phyloP scores from a whole-genome alignment of 2,797 vertebrate genomes.

The Hipposideros larvatus region DNA sequence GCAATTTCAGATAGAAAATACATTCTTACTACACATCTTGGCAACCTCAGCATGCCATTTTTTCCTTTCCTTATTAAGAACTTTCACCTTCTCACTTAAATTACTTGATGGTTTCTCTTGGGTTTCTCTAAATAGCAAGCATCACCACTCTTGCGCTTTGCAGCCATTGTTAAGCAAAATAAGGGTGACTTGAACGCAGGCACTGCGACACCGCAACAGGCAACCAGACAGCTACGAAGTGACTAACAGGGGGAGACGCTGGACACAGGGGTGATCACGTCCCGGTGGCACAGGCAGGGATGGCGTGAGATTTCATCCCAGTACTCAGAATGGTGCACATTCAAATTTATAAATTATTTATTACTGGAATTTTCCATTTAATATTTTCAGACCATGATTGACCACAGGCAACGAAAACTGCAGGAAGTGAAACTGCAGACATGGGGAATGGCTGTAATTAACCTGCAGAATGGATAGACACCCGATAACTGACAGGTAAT shows the following conservation, averaged over 20 bases:
- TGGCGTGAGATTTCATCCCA: background rate
- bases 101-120: background rate
- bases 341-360: background rate
- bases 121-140: background rate
- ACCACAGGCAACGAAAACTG: background rate
- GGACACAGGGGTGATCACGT: background rate
- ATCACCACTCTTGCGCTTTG: background rate
- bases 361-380: background rate
- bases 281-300: background rate
- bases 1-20: background rate
- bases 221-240: background rate
- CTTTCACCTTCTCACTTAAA: background rate
- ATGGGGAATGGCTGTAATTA: background rate
- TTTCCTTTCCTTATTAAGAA: background rate
- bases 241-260: background rate
- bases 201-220: background rate
- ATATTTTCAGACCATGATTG: background rate
- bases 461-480: background rate
- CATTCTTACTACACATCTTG: background rate
- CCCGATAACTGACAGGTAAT: background rate
- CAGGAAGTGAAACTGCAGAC: background rate
- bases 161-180: background rate
- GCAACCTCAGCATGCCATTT: background rate
- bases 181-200: background rate
- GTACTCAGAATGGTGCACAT: background rate